Evolutionary conservation across 2,888 invertebrate genomes (phyloP), one percentile per base, ranked within the genome.

Genomic region (Pycnomerus fuliginosus): DNA sequence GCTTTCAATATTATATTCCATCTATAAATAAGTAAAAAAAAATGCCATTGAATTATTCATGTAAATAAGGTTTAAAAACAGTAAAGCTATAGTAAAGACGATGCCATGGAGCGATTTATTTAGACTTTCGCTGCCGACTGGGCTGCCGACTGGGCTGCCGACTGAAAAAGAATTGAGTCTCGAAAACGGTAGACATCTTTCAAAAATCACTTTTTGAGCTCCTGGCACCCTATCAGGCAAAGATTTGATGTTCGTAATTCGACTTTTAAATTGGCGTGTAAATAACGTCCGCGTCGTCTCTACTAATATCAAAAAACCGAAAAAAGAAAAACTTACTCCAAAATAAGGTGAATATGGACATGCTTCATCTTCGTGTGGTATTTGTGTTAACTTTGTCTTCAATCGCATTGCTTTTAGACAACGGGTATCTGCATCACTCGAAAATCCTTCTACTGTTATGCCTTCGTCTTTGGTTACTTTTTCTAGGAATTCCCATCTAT

Each of bases 401-500:
- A 10, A 25, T 4, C 8, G 20, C 25, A 4, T 25, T 10, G 25
- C 25, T 10, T 25, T 25, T 4, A 25, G 11, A 10, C 25, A 25
- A 3, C 25, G 5, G 4, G 25, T 25, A 10, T 25, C 25, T 4
- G 10, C 25, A 25, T 25, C 25, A 3, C 5, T 7, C 3, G 25
- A 4, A 10, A 8, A 25, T 7, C 25, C 25, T 10, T 25, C 25
- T 4, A 25, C 11, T 10, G 4, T 10, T 4, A 25, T 25, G 25
- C 25, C 30, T 7, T 13, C 13, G 7, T 30, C 14, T 14, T 7
- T 13, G 3, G 30, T 14, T 11, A 12, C 12, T 13, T 30, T 13
- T 12, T 30, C 30, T 8, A 30, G 12, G 16, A 12, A 30, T 30
- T 13, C 7, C 30, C 30, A 15, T n/a, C 30, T 15, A 15, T 30